Evolutionary conservation across 2,113 vertebrate genomes (phyloP).

Genomic region (Colius striatus): DNA sequence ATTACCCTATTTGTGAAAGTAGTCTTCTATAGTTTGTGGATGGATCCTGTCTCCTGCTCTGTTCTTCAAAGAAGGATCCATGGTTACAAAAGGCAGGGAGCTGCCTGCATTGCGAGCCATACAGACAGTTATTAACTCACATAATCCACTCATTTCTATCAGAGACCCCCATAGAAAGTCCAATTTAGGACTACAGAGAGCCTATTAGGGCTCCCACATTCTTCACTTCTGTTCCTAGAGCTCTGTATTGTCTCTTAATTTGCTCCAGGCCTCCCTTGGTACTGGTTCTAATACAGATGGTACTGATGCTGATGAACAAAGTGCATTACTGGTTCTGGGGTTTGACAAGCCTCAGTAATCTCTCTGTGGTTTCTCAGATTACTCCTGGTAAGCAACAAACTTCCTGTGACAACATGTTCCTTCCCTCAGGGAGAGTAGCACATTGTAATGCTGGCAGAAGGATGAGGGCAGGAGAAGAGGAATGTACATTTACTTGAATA

Average conservation of each 20-base stretch:
- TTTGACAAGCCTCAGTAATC: not conserved
- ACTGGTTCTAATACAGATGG: not conserved
- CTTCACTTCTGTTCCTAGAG: not conserved
- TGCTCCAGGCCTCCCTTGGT: not conserved
- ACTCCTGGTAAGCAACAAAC: not conserved
- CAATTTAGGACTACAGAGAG: not conserved
- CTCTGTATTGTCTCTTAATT: not conserved
- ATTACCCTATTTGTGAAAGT: not conserved
- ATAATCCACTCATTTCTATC: not conserved
- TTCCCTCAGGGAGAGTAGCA: not conserved
- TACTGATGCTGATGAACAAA: not conserved
- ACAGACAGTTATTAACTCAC: not conserved
- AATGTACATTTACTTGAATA: not conserved
- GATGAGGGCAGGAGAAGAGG: too few relatives aligned
- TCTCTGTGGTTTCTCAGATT: not conserved
- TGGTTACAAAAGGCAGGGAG: not conserved
- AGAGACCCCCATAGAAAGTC: not conserved
- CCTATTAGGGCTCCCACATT: fast-evolving
- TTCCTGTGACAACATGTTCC: not conserved
- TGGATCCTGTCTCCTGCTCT: not conserved
- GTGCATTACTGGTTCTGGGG: not conserved
- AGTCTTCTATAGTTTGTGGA: not conserved
- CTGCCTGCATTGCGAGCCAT: not conserved
- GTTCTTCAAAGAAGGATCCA: not conserved
- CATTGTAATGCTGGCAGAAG: not conserved